Evolutionary conservation across 2,797 vertebrate genomes (phyloP), one percentile per base, ranked within the genome.

Genomic region (Schizothorax lantsangensis): DNA sequence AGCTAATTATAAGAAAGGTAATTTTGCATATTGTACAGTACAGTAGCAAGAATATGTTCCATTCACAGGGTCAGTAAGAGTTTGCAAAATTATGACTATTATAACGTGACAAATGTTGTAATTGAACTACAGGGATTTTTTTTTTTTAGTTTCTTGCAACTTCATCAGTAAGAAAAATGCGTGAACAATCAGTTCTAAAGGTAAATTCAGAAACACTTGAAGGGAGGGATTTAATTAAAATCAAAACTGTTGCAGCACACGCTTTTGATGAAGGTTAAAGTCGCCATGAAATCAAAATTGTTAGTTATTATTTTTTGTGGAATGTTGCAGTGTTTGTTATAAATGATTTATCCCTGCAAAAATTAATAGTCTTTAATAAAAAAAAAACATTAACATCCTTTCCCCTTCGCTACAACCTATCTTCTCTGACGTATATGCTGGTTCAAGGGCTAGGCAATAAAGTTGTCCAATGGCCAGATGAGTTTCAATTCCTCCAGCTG

Each of bases 71-170:
- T 45, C 43, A 45, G 9, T 14, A n/a, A 49, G 26, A 10, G 23
- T 77, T 77, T 59, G 52, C 7, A 79, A 40, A 79, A 79, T 62
- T 15, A 79, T 26, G 57, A 57, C 12, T 38, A 10, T 43, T 78
- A 5, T 38, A 9, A 77, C 2, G 12, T 52, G 47, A 52, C 30
- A 57, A 38, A 52, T 36, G 17, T 33, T 75, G 45, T 52, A 36
- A 26, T 21, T 52, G 47, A 17, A 33, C 10, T 45, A 52, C 17
- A 75, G 26, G 26, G 40, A 10, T 30, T 30, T 30, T 30, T 30
- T 30, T 33, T 9, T 75, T 38, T 78, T 57, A 54, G 6, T 7
- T 36, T 36, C 5, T 21, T 54, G 74, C 30, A 36, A 7, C 30
- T 23, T 52, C 33, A 45, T 72, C 33, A n/a, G 19, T 78, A n/a